Conservation (phyloP, 2,888 invertebrate genomes). For the Sarcophaga carnaria region DNA sequence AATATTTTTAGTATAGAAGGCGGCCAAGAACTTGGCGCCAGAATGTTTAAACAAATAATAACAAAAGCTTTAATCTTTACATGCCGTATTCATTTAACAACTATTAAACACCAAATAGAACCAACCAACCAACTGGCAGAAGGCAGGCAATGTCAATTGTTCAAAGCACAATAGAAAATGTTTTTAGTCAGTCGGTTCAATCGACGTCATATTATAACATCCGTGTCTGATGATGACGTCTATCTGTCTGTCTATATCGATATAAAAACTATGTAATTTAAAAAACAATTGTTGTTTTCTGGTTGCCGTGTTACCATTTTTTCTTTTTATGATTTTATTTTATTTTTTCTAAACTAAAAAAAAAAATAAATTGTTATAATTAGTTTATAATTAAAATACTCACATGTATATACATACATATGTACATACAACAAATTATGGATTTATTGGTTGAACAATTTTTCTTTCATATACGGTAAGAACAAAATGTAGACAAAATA, state of each 20-base stretch:
- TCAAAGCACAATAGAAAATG: neutral
- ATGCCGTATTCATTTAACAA: neutral
- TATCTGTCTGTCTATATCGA: slow-evolving; percentile 46
- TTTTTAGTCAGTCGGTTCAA: too few species aligned
- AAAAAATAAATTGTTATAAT: slow-evolving; percentile 46
- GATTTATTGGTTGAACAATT: neutral
- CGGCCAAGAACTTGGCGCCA: neutral
- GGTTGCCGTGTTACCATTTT: neutral
- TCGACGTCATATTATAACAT: slow-evolving; percentile 43
- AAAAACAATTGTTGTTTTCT: neutral
- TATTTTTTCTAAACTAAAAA: too few species aligned
- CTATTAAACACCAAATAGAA: neutral
- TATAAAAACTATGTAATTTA: slow-evolving; percentile 39
- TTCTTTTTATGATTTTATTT: neutral
- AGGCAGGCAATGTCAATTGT: neutral
- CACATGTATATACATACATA: too few species aligned
- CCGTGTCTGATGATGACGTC: slow-evolving; percentile 63
- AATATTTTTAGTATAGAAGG: neutral
- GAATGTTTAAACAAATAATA: neutral
- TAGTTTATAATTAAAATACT: slow-evolving; percentile 49
- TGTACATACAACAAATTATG: too few species aligned
- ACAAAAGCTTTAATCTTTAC: neutral
- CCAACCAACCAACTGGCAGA: neutral
- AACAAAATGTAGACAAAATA: neutral
- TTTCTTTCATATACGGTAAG: neutral